Evolutionary conservation across 2,888 invertebrate species (phyloP).

Genomic region (Reticulitermes lucifugus): DNA sequence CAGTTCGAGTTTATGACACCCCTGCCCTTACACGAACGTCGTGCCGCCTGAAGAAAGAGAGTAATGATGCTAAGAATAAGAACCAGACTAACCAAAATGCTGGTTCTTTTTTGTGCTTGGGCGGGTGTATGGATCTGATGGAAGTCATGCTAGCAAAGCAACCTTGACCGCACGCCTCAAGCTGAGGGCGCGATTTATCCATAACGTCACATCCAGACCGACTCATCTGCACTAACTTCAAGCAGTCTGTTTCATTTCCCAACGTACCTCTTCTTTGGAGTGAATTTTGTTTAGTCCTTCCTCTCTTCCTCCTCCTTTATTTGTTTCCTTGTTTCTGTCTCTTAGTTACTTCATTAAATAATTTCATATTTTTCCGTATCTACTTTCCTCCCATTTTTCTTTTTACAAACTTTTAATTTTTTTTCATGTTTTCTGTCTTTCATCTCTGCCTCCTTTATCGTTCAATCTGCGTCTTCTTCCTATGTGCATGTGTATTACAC

Average conservation of each 20-base stretch:
- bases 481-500: too few species aligned
- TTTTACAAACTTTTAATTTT: background rate
- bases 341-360: background rate
- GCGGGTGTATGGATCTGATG: background rate
- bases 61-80: slow-evolving; percentile 22
- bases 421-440: too few species aligned
- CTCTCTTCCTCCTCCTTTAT: background rate
- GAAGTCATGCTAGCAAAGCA: background rate
- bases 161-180: slow-evolving; percentile 4
- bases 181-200: slow-evolving; percentile 10
- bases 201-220: slow-evolving; percentile 2
- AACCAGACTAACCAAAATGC: slow-evolving; percentile 26
- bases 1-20: too few species aligned
- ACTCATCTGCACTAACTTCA: too few species aligned
- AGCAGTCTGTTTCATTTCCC: too few species aligned
- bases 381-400: background rate
- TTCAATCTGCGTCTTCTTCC: too few species aligned
- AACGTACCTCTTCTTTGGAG: too few species aligned
- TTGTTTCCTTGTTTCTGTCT: background rate
- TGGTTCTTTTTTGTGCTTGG: background rate
- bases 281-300: background rate
- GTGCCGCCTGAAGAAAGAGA: slow-evolving; percentile 11
- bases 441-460: too few species aligned
- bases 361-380: background rate
- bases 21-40: too few species aligned